Percentiles rank a stretch among this genome's conserved stretches.
Evolutionary conservation across 2,888 invertebrate species (phyloP).

Genomic region (Allophyes oxyacanthae): DNA sequence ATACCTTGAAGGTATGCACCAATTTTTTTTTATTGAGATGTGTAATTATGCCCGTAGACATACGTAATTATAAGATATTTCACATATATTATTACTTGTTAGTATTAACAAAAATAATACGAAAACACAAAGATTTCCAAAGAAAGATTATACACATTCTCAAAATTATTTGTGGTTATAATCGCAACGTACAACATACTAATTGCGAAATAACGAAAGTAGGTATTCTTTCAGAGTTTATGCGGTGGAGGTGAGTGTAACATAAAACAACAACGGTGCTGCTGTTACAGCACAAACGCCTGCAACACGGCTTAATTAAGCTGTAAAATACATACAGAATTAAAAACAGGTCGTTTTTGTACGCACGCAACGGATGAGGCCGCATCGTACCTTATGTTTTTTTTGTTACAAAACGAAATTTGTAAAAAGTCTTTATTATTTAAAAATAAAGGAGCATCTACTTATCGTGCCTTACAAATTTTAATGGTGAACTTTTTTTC

Average conservation of each 20-base stretch:
- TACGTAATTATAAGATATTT: too few relatives aligned
- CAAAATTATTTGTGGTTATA: slow-evolving; percentile 2
- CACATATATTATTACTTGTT: too few relatives aligned
- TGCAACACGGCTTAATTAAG: slow-evolving; percentile 47
- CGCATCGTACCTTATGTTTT: too few relatives aligned
- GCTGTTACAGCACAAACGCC: slow-evolving; percentile 30
- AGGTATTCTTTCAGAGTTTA: slow-evolving; percentile 33
- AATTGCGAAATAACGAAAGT: slow-evolving; percentile 20
- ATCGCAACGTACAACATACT: slow-evolving; percentile 7
- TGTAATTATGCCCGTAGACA: too few relatives aligned
- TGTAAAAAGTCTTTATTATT: too few relatives aligned
- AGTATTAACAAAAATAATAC: too few relatives aligned
- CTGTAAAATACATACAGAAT: slow-evolving; percentile 38
- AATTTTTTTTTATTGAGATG: too few relatives aligned
- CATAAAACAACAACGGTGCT: slow-evolving; percentile 41
- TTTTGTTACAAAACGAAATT: too few relatives aligned
- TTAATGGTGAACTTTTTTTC: too few relatives aligned
- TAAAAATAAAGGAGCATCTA: too few relatives aligned
- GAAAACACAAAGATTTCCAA: not conserved
- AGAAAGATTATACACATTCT: slow-evolving; percentile 7
- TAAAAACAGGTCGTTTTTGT: slow-evolving; percentile 31
- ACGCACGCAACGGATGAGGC: slow-evolving; percentile 26
- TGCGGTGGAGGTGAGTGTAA: slow-evolving; percentile 1
- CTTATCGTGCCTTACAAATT: too few relatives aligned
- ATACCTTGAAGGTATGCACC: too few relatives aligned